Percentiles rank a stretch among this genome's conserved stretches.
Evolutionary conservation across 2,888 invertebrate species (phyloP).

Genomic region (Hypolimnas misippus): DNA sequence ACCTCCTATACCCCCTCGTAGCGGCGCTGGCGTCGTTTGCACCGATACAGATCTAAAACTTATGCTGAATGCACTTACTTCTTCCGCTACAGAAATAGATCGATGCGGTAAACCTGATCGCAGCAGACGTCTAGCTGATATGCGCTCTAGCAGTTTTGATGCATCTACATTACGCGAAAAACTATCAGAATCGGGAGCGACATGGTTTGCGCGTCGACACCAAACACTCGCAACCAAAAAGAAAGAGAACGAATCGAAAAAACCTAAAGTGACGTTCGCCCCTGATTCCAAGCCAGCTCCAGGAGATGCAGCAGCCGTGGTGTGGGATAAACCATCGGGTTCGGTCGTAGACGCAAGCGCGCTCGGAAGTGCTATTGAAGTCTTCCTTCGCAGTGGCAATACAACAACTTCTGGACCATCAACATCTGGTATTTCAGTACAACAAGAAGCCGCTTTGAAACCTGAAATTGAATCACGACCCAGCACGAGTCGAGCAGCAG

Average conservation of each 20-base stretch:
- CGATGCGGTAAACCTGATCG: constrained; percentile 86
- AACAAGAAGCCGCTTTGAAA: constrained; percentile 57
- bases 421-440: constrained; percentile 54
- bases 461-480: constrained; percentile 62
- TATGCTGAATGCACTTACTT: constrained; percentile 90
- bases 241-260: constrained; percentile 78
- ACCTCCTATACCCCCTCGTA: constrained; percentile 72
- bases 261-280: constrained; percentile 84
- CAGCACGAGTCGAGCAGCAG: constrained; percentile 55
- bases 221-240: constrained; percentile 89
- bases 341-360: constrained; percentile 92
- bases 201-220: constrained; percentile 91
- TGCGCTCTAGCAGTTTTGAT: constrained; percentile 93
- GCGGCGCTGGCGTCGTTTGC: constrained; percentile 87
- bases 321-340: constrained; percentile 90
- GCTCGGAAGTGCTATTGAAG: constrained; percentile 93
- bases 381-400: constrained; percentile 87
- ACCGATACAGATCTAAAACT: constrained; percentile 92
- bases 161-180: constrained; percentile 87
- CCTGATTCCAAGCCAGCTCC: constrained; percentile 85
- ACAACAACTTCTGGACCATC: constrained; percentile 73
- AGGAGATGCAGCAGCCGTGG: constrained; percentile 85
- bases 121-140: constrained; percentile 85
- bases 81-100: constrained; percentile 92
- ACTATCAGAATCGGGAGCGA: constrained; percentile 80